Evolutionary conservation across 1,140 invertebrate species (phyloP).

Genomic region (Pogonognathellus flavescens): DNA sequence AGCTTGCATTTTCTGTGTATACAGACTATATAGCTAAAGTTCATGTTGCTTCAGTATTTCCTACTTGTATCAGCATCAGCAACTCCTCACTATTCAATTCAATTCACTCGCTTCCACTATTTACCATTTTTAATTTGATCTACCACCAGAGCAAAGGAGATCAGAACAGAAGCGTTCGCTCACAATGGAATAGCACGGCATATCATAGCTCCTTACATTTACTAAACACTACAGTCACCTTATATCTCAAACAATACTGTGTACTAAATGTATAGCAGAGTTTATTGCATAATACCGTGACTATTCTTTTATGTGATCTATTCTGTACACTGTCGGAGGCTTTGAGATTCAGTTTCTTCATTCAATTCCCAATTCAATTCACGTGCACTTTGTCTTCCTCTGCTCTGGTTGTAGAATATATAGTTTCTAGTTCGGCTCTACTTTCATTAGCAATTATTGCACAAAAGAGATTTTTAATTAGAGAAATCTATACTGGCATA

Average conservation of each 20-base stretch:
- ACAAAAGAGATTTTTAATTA: conserved; percentile 64
- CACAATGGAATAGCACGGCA: neutral
- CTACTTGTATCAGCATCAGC: conserved; percentile 13
- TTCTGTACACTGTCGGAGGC: conserved; percentile 11
- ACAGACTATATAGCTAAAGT: too few species aligned
- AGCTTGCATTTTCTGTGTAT: too few species aligned
- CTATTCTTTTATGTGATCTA: conserved; percentile 38
- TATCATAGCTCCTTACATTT: neutral
- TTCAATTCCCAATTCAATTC: conserved; percentile 45
- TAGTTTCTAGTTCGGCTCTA: conserved; percentile 19
- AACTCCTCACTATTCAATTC: conserved; percentile 46
- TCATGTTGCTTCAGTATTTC: neutral
- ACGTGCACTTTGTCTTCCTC: conserved; percentile 51
- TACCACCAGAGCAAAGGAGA: conserved; percentile 43
- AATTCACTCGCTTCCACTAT: conserved; percentile 30
- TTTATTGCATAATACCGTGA: conserved; percentile 17
- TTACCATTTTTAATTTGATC: conserved; percentile 53
- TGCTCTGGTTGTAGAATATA: too few species aligned
- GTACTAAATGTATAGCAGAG: neutral
- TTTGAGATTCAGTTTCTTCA: conserved; percentile 40
- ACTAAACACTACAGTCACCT: neutral
- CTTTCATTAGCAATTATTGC: conserved; percentile 63
- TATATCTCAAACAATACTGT: neutral
- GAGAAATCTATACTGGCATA: conserved; percentile 35
- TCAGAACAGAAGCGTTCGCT: conserved; percentile 2